Evolutionary conservation across 2,797 vertebrate genomes (phyloP).

Genomic region (Cossypha caffra): DNA sequence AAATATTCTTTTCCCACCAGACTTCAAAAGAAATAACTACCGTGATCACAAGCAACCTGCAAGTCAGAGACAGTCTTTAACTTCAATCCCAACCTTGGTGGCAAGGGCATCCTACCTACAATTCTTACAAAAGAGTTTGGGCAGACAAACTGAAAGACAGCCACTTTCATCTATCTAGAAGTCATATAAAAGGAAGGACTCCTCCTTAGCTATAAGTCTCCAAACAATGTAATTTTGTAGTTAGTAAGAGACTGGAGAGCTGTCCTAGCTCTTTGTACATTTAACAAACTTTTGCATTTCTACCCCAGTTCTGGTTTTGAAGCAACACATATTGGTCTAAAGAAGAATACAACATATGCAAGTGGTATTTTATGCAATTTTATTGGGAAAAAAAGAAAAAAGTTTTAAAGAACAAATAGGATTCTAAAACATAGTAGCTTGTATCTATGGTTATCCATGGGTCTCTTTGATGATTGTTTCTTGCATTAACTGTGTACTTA

Average conservation of each 20-base stretch:
- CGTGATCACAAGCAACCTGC: not conserved
- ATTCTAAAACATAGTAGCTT: not conserved
- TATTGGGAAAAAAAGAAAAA: not conserved
- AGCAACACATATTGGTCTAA: not conserved
- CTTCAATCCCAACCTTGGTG: not conserved
- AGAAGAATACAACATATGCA: not conserved
- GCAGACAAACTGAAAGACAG: not conserved
- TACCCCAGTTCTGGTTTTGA: not conserved
- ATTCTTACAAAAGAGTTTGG: not conserved
- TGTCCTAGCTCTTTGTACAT: not conserved
- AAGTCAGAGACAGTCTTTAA: not conserved
- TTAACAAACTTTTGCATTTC: not conserved
- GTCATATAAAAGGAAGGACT: not conserved
- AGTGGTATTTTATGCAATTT: not conserved
- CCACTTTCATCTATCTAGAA: not conserved
- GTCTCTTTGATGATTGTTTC: not conserved
- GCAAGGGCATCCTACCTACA: not conserved
- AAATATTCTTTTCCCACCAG: not conserved
- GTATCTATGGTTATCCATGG: not conserved
- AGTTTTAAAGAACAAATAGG: not conserved
- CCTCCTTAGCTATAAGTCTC: not conserved
- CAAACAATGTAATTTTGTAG: not conserved
- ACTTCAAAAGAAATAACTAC: not conserved
- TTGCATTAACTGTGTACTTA: not conserved
- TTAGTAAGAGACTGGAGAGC: not conserved